phyloP scores from a whole-genome alignment of 2,888 invertebrate genomes.

The Drosophila acutilabella region DNA sequence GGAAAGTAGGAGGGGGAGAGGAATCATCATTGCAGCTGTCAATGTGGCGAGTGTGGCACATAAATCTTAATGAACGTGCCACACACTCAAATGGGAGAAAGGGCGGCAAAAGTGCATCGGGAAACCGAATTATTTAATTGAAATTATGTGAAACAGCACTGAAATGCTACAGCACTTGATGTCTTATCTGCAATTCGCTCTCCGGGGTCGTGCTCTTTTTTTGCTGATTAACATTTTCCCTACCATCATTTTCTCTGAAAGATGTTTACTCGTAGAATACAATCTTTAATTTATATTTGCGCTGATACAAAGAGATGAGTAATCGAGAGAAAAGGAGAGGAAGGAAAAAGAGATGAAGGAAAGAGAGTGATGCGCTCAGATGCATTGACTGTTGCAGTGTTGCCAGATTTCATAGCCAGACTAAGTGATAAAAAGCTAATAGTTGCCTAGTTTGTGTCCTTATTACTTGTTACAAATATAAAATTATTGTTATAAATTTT shows the following conservation, averaged over 20 bases:
- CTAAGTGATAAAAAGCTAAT: too few relatives aligned
- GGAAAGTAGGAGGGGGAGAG: not conserved
- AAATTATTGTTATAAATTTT: too few relatives aligned
- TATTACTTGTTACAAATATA: too few relatives aligned
- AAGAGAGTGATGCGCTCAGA: not conserved
- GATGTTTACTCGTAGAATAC: slow-evolving; percentile 7
- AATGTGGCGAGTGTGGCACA: slow-evolving; percentile 28
- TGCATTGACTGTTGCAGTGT: not conserved
- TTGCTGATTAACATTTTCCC: slow-evolving; percentile 43
- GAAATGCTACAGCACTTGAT: not conserved
- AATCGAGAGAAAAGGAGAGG: not conserved
- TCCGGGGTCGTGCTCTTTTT: slow-evolving; percentile 36
- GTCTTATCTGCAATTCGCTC: slow-evolving; percentile 37
- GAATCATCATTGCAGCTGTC: slow-evolving; percentile 1
- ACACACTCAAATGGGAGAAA: not conserved
- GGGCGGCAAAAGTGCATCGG: slow-evolving; percentile 5
- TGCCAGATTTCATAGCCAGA: too few relatives aligned
- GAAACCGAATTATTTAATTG: slow-evolving; percentile 15
- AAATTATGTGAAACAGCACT: slow-evolving; percentile 18
- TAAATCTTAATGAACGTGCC: slow-evolving; percentile 59
- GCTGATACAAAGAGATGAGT: not conserved
- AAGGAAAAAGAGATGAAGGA: not conserved
- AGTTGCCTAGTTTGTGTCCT: too few relatives aligned
- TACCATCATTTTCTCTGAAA: slow-evolving; percentile 22
- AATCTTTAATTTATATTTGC: slow-evolving; percentile 3